A percentile compares a stretch with the other conserved stretches of the same genome.
These are phyloP conservation scores for Apodemia hepburni DNA, from an alignment of 2,888 invertebrate genomes.

Conservation along the genomic window DNA sequence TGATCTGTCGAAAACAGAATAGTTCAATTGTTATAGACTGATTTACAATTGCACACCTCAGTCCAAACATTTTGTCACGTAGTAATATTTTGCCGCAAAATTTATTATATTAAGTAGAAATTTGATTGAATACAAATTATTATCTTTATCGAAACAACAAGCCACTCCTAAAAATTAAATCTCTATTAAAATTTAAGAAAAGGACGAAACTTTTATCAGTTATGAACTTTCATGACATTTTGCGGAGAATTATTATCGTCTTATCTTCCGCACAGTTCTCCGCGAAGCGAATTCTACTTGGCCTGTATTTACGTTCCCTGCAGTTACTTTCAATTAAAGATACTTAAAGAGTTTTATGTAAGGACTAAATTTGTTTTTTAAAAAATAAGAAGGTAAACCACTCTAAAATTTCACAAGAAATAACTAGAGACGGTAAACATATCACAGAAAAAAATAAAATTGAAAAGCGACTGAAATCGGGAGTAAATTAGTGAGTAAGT, in stretches of 20 bases:
- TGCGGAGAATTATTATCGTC: constrained; percentile 74
- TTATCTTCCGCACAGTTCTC: constrained; percentile 62
- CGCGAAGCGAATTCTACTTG: constrained; percentile 55
- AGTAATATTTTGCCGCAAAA: not conserved
- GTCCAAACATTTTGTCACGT: too few species aligned
- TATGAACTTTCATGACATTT: constrained; percentile 77
- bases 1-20: too few species aligned
- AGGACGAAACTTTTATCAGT: constrained; percentile 76
- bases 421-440: too few species aligned
- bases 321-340: constrained; percentile 62
- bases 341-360: constrained; percentile 30
- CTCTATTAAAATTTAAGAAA: constrained; percentile 75
- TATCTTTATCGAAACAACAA: not conserved
- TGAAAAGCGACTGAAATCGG: constrained; percentile 43
- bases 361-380: not conserved
- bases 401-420: too few species aligned
- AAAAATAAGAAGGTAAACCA: too few species aligned
- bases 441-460: constrained; percentile 27
- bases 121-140: not conserved
- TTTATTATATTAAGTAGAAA: not conserved
- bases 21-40: too few species aligned
- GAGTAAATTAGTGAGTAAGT: constrained; percentile 58
- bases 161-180: constrained; percentile 66
- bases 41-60: too few species aligned
- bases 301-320: constrained; percentile 55